These are phyloP conservation scores for Opisthocomus hoazin DNA, from an alignment of 2,113 vertebrate species.

Conservation along the genomic window DNA sequence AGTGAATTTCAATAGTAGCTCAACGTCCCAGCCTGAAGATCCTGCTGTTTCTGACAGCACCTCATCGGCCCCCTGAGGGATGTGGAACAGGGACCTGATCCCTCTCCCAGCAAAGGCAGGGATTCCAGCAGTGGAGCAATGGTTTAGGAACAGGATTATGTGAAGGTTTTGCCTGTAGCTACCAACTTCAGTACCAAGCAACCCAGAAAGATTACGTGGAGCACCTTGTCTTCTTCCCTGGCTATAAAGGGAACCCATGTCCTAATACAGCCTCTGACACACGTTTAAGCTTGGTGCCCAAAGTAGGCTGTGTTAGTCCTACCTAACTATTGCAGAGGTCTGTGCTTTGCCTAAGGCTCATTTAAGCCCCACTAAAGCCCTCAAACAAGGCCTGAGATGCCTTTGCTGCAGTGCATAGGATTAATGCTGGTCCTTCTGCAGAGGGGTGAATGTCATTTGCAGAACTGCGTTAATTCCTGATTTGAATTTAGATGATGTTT, in stretches of 20 bases:
- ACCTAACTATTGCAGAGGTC: background rate
- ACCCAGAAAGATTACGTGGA: background rate
- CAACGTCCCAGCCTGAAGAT: background rate
- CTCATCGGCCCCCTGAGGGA: fast-evolving
- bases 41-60: background rate
- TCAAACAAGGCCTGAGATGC: background rate
- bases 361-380: background rate
- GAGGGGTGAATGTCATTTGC: conserved; percentile 40
- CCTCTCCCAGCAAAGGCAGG: background rate
- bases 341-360: background rate
- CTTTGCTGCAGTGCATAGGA: background rate
- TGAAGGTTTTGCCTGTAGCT: background rate
- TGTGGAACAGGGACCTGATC: background rate
- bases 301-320: background rate
- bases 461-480: conserved; percentile 51
- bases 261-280: background rate
- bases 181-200: background rate
- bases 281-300: background rate
- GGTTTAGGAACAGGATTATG: background rate
- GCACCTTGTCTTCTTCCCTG: background rate
- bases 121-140: background rate
- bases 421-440: conserved; percentile 34
- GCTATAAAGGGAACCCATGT: fast-evolving
- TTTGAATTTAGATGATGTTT: conserved; percentile 58
- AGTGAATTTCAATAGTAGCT: background rate